Evolutionary conservation across 1,140 invertebrate genomes (phyloP).

Genomic region (Pachyrhynchus sulphureomaculatus): DNA sequence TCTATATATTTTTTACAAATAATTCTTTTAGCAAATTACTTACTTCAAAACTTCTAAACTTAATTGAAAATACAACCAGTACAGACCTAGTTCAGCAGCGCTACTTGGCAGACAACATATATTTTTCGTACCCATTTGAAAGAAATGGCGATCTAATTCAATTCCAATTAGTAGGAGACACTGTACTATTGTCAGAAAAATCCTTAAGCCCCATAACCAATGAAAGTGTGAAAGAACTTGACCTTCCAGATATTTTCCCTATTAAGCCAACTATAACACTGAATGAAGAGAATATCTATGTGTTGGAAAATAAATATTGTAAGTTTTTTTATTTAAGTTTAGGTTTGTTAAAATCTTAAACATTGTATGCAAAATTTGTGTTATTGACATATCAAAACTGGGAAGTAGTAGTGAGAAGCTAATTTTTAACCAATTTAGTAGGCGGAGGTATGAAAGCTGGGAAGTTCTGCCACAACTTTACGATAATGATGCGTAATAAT

Average conservation of each 20-base stretch:
- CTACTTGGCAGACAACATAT: constrained; percentile 59
- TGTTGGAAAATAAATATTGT: constrained; percentile 66
- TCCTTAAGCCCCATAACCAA: constrained; percentile 58
- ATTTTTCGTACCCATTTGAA: constrained; percentile 57
- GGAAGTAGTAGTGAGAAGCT: too few species aligned
- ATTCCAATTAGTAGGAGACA: constrained; percentile 63
- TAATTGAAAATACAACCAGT: constrained; percentile 66
- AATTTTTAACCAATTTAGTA: too few species aligned
- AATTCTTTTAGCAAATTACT: constrained; percentile 69
- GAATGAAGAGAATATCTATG: constrained; percentile 64
- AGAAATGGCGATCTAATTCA: constrained; percentile 65
- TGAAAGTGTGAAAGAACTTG: constrained; percentile 47
- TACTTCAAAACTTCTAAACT: constrained; percentile 67
- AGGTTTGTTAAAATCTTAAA: background rate
- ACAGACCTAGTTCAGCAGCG: constrained; percentile 56
- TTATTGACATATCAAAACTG: too few species aligned
- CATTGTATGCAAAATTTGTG: background rate
- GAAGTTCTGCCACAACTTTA: too few species aligned
- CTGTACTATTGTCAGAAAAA: constrained; percentile 63
- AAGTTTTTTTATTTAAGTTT: constrained; percentile 52
- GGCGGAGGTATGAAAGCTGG: too few species aligned
- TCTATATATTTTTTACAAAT: too few species aligned
- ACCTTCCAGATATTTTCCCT: constrained; percentile 71
- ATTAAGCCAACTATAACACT: constrained; percentile 70
- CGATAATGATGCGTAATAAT: too few species aligned